Base-by-base conservation (phyloP, 1,140 invertebrate species). In the Pectinophora gossypiella region DNA sequence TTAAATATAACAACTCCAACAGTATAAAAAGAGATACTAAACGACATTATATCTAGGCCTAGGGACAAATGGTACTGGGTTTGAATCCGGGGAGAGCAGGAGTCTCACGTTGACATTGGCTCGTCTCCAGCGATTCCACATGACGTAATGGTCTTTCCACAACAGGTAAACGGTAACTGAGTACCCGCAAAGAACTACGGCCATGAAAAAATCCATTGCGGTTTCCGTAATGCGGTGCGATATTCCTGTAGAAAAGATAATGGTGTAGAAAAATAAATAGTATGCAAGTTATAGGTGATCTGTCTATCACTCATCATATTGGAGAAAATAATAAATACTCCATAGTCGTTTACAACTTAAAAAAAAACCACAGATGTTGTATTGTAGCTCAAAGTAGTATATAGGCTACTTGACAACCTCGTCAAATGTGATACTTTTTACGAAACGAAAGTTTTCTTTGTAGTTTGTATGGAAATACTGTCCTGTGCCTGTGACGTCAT, bases 141-240 rank as follows among this genome's bases (percentile, higher is more conserved):
- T 78, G 18, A 85, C 73, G 52, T 83, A 85, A 52, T 88, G 86
- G 46, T 88, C 85, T 46, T 86, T 87, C 83, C 86, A 88, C 7
- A 87, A 65, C n/a, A 86, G 67, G 56, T 87, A 88, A 1, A 85
- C 79, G 0, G 83, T 87, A 3, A 87, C 77, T 0, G 75, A 80
- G 50, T 88, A 88, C 0, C 83, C 85, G 49, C 85, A 88, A 1
- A 87, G 56, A 2, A 87, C 86, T 51, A 85, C 76, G 0, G 74
- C 81, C 84, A 88, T 85, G 56, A 88, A 86, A 49, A 87, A 82
- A 38, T 87, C 82, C 75, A 85, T 85, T 1, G 83, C 81, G 0
- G 84, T 84, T 51, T 87, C 82, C 0, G 83, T 86, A 20, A 88
- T 79, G 3, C 81, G 70, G 48, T 84, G 76, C 1, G 83, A 81